Conservation (phyloP, 1,140 invertebrate genomes). For the Leptestheria dahalacensis region DNA sequence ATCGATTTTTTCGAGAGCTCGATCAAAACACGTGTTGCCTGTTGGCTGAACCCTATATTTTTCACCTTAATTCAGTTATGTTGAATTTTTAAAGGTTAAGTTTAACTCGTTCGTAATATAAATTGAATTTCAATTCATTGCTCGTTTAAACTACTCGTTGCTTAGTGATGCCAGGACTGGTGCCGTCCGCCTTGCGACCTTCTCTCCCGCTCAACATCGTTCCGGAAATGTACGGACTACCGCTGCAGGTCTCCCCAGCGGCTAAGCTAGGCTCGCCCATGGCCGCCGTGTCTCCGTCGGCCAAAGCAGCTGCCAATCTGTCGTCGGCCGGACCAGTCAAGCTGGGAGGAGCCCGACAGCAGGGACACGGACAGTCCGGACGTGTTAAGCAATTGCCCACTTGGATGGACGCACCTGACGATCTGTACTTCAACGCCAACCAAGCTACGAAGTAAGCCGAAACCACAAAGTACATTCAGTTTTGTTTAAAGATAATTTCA, state of each 20-base stretch:
- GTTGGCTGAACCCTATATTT: no score
- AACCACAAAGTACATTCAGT: constrained; percentile 1
- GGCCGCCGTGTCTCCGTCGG: not conserved
- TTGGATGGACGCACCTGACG: constrained; percentile 95
- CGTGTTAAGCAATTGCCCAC: constrained; percentile 70
- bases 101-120: no score
- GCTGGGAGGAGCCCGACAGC: not conserved
- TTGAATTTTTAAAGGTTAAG: no score
- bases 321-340: not conserved
- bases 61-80: no score
- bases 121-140: not conserved
- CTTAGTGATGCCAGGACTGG: not conserved
- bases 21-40: no score
- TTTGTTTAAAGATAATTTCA: not conserved
- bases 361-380: not conserved
- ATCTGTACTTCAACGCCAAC: constrained; percentile 86
- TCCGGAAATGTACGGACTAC: not conserved
- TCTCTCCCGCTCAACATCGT: not conserved
- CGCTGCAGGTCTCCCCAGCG: not conserved
- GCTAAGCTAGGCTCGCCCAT: not conserved
- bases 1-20: no score
- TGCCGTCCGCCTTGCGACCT: not conserved
- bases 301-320: constrained; percentile 12
- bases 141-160: not conserved
- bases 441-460: constrained; percentile 67